Conservation (phyloP, 2,888 invertebrate genomes). For the Trissonchulus sp. region DNA sequence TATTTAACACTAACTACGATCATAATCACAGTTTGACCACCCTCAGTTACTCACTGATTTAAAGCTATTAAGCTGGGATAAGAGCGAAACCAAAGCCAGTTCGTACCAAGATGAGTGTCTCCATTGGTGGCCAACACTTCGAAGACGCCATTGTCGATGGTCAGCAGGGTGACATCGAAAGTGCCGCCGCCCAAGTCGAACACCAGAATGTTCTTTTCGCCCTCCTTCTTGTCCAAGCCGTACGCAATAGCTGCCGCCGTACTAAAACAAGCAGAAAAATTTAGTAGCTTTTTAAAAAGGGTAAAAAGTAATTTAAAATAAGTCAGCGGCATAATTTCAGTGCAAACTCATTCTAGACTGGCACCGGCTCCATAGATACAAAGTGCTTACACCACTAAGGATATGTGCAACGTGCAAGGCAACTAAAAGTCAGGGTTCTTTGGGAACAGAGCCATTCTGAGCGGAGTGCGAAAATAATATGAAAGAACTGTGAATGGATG, state of each 20-base stretch:
- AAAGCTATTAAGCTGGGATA: background rate
- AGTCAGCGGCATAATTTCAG: conserved; percentile 85
- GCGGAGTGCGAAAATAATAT: too few relatives aligned
- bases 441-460: too few relatives aligned
- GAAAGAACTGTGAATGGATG: too few relatives aligned
- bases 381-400: too few relatives aligned
- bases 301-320: too few relatives aligned
- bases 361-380: too few relatives aligned
- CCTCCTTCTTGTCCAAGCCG: conserved; percentile 52
- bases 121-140: conserved; percentile 60
- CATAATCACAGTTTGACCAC: too few relatives aligned
- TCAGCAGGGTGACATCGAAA: conserved; percentile 93
- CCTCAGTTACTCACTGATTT: conserved; percentile 40
- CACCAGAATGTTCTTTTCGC: conserved; percentile 92
- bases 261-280: conserved; percentile 34
- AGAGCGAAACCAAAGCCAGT: background rate
- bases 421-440: too few relatives aligned
- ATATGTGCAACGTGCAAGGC: too few relatives aligned
- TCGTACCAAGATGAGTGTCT: conserved; percentile 60
- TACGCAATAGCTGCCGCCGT: conserved; percentile 52
- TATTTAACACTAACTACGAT: too few relatives aligned
- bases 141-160: conserved; percentile 97
- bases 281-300: too few relatives aligned
- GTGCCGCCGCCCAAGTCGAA: conserved; percentile 99
- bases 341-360: too few relatives aligned